A percentile compares a stretch with the other conserved stretches of the same genome.
phyloP scores from a whole-genome alignment of 2,888 invertebrate species.

The Caenorhabditis afra region DNA sequence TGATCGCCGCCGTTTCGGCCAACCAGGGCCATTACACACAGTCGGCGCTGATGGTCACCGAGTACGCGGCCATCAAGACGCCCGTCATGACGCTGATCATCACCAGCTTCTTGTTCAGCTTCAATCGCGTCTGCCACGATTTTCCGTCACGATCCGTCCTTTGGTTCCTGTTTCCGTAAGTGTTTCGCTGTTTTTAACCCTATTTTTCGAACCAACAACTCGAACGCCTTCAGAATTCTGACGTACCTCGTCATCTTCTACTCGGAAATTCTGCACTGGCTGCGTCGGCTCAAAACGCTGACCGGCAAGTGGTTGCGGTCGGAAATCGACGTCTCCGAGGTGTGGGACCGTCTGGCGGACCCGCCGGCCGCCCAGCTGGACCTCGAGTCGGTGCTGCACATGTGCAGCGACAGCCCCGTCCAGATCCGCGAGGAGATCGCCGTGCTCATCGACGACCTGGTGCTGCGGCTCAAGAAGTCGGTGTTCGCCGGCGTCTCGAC shows the following conservation, averaged over 20 bases:
- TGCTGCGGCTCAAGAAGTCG: constrained; percentile 89
- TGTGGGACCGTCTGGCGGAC: constrained; percentile 59
- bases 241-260: constrained; percentile 78
- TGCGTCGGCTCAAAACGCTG: constrained; percentile 19
- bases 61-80: constrained; percentile 77
- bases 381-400: constrained; percentile 71
- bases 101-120: constrained; percentile 78
- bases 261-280: constrained; percentile 56
- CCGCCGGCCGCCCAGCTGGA: constrained; percentile 68
- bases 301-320: constrained; percentile 36
- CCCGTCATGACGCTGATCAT: constrained; percentile 77
- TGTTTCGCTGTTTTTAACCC: no score
- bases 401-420: constrained; percentile 74
- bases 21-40: constrained; percentile 62
- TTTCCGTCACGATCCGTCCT: constrained; percentile 89
- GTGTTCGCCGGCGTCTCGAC: constrained; percentile 89
- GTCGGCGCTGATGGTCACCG: constrained; percentile 60
- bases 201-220: constrained; percentile 10
- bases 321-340: constrained; percentile 47
- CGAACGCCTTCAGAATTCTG: constrained; percentile 77
- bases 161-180: constrained; percentile 93
- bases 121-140: constrained; percentile 85
- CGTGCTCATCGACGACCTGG: constrained; percentile 89
- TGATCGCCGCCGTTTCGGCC: constrained; percentile 59
- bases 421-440: constrained; percentile 89